Evolutionary conservation across 2,888 invertebrate genomes (phyloP).

Genomic region (Noctua pronuba): DNA sequence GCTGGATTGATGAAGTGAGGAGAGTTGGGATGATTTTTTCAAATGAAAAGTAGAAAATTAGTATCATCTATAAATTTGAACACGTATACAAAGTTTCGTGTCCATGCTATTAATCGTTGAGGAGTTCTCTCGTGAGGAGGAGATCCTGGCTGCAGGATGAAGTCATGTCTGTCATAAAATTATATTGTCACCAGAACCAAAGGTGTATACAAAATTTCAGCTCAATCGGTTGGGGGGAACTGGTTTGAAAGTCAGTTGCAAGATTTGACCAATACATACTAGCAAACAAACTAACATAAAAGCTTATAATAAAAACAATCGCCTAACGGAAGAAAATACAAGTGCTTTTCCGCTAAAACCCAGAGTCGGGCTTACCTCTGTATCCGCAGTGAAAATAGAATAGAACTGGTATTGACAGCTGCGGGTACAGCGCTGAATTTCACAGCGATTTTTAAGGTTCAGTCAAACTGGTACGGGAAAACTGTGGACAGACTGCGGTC

Average conservation of each 20-base stretch:
- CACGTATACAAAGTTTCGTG: too few relatives aligned
- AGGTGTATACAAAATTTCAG: too few relatives aligned
- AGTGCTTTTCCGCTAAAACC: slow-evolving; percentile 8
- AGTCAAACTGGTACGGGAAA: neutral
- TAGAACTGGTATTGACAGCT: slow-evolving; percentile 41
- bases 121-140: neutral
- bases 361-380: neutral
- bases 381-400: slow-evolving; percentile 35
- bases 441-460: neutral
- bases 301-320: neutral
- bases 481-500: neutral
- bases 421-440: slow-evolving; percentile 2
- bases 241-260: neutral
- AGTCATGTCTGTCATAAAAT: neutral
- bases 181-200: neutral
- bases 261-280: neutral
- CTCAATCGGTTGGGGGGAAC: neutral
- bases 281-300: neutral
- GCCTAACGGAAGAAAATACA: neutral
- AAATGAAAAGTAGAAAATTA: too few relatives aligned
- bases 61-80: too few relatives aligned
- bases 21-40: too few relatives aligned
- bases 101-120: too few relatives aligned
- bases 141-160: neutral
- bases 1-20: too few relatives aligned